Percentiles rank a stretch among this genome's conserved stretches.
phyloP scores from a whole-genome alignment of 2,888 invertebrate genomes.

The Adineta ricciae region DNA sequence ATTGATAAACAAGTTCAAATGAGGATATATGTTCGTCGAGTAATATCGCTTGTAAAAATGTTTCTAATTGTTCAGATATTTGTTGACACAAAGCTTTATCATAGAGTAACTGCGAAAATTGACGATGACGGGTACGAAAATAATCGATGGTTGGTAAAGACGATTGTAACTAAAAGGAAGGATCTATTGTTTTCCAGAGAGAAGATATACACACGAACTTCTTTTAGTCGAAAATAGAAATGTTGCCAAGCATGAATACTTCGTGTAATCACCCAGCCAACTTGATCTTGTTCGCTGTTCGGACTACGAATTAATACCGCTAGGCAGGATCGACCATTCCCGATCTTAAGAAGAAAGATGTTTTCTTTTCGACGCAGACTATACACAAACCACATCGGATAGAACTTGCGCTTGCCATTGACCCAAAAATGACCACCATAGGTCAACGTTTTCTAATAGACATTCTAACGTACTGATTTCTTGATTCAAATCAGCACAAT shows the following conservation, averaged over 20 bases:
- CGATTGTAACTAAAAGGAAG: background rate
- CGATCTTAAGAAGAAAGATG: background rate
- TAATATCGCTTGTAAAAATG: background rate
- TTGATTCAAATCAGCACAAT: background rate
- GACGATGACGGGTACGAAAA: background rate
- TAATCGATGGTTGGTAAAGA: constrained; percentile 1
- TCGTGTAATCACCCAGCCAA: background rate
- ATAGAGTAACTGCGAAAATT: background rate
- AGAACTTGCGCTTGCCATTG: background rate
- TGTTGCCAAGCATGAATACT: background rate
- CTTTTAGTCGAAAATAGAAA: constrained; percentile 11
- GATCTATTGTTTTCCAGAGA: background rate
- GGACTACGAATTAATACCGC: background rate
- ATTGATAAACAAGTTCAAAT: constrained; percentile 16
- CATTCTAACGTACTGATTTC: constrained; percentile 7
- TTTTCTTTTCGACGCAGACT: background rate
- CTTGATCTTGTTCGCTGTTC: background rate
- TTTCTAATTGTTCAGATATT: background rate
- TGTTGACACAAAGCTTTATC: background rate
- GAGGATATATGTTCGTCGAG: background rate
- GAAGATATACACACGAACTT: background rate
- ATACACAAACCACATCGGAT: background rate
- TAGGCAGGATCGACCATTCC: background rate
- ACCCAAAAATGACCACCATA: constrained; percentile 11
- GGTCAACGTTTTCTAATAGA: constrained; percentile 3